Base-by-base conservation (phyloP, 2,113 vertebrate species). In the Nicator chloris region DNA sequence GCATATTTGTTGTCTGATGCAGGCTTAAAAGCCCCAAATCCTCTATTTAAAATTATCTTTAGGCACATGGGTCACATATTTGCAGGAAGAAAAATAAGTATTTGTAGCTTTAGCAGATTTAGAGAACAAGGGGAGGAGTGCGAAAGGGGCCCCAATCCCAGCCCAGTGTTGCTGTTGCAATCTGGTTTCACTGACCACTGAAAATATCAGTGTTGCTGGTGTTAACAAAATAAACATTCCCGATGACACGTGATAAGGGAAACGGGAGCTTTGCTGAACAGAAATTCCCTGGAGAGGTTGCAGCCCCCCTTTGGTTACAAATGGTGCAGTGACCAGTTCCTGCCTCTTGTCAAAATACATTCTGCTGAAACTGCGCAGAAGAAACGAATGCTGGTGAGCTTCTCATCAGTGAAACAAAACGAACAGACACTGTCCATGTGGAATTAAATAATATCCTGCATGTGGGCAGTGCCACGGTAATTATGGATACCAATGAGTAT, bases 1-100 rank as follows among this genome's bases (percentile, higher is more conserved):
- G 88, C 93, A 92, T 96, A 90, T 95, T 96, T 95, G 96, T 96
- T 96, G 95, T 96, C 92, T 96, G 88, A 92, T 93, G 90, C 90
- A 72, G 93, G 79, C 88, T 92, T 95, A 79, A 95, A 94, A 96
- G 86, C 80, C 69, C 86, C 53, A 88, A 95, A 94, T 93, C 89
- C 56, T 91, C 79, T 88, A 61, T 66, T 90, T 87, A 84, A 81
- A 96, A 78, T 73, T 63, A 42, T 93, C 88, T 88, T 93, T 78
- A 82, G 63, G 63, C 84, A 51, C 68, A 66, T 5, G 71, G 90
- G 95, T 95, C 94, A 94, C 61, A 90, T 56, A 86, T 92, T 96
- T 97, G 80, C 82, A 71, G 92, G 49, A 90, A 96, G 69, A 70
- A 86, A 94, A 95, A 64, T 23, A 66, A 80, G 39, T 70, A 30